Evolutionary conservation across 2,888 invertebrate species (phyloP).

Genomic region (Lissocephala sabroskyi): DNA sequence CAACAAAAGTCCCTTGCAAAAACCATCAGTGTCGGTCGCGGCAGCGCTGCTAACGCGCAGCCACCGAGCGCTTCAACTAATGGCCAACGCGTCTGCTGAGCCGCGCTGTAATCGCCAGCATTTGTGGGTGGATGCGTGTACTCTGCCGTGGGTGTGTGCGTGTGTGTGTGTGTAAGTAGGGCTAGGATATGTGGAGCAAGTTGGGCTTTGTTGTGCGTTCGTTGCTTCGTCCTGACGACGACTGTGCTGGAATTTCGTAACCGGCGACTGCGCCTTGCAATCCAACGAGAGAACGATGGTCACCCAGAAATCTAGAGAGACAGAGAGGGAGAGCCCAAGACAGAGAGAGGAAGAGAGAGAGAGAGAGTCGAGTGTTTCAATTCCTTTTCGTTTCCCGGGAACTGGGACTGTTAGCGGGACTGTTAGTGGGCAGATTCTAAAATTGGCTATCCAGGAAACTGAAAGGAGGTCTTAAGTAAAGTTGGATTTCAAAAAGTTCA

Average conservation of each 20-base stretch:
- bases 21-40: constrained; percentile 10
- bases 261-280: constrained; percentile 23
- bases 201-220: constrained; percentile 43
- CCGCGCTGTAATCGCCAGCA: constrained; percentile 40
- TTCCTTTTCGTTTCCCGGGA: constrained; percentile 15
- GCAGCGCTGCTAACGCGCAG: not conserved
- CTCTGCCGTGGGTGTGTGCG: constrained; percentile 12
- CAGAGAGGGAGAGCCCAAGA: too few species aligned
- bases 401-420: too few species aligned
- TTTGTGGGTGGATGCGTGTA: constrained; percentile 5
- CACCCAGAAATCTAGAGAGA: too few species aligned
- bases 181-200: constrained; percentile 58
- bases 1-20: constrained; percentile 28
- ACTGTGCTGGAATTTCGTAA: constrained; percentile 30
- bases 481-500: too few species aligned
- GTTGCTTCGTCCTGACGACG: constrained; percentile 8
- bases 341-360: constrained; percentile 12
- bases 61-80: constrained; percentile 30
- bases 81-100: constrained; percentile 36
- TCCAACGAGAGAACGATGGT: too few species aligned
- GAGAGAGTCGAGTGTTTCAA: not conserved
- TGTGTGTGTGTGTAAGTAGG: constrained; percentile 54
- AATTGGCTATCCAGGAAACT: too few species aligned
- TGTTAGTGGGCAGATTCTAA: too few species aligned
- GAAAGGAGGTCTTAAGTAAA: too few species aligned